Conservation (phyloP, 35 echinoderm and acorn worm species). For the Heliocidaris tuberculata region DNA sequence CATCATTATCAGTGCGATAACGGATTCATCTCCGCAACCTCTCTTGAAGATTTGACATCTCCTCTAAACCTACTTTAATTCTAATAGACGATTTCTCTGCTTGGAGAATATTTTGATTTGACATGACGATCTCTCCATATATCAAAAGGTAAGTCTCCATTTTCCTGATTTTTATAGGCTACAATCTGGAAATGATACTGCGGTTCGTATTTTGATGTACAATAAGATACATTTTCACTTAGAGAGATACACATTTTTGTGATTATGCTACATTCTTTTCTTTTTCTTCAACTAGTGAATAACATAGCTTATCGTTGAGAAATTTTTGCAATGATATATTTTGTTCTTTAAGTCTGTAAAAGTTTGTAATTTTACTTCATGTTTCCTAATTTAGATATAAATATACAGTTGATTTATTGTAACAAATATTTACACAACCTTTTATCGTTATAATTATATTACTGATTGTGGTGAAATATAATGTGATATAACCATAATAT, state of each 20-base stretch:
- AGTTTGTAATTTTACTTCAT: no score
- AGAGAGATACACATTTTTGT: neutral
- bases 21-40: neutral
- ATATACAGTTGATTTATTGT: neutral
- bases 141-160: slow-evolving; percentile 29
- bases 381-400: neutral
- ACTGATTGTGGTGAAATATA: neutral
- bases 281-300: neutral
- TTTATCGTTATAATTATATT: neutral
- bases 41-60: neutral
- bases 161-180: neutral
- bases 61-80: neutral
- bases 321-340: no score
- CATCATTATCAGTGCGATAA: neutral
- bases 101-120: slow-evolving; percentile 7
- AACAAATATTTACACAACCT: neutral
- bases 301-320: no score
- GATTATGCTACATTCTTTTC: neutral
- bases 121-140: slow-evolving; percentile 42
- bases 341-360: no score
- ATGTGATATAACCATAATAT: neutral
- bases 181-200: neutral
- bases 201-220: neutral
- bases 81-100: neutral
- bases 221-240: neutral